phyloP scores from a whole-genome alignment of 1,140 invertebrate genomes.

The Micrasema longulum region DNA sequence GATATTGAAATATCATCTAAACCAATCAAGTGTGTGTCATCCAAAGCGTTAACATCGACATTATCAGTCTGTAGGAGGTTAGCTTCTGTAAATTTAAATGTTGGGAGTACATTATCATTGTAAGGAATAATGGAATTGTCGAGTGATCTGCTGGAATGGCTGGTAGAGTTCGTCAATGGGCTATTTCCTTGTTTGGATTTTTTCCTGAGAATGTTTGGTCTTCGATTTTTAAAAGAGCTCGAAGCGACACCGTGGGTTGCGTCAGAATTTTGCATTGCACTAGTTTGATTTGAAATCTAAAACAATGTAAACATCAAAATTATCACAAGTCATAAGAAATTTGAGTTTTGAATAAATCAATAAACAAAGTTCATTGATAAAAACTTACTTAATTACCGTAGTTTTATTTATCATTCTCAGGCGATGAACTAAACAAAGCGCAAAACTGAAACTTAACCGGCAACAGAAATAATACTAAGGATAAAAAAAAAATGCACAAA shows the following conservation, averaged over 20 bases:
- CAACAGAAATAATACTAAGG: constrained; percentile 30
- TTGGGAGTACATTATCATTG: no score
- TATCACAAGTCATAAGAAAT: no score
- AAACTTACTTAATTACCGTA: constrained; percentile 35
- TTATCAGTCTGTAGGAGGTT: no score
- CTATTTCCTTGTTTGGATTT: constrained; percentile 31
- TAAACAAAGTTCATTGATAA: background rate
- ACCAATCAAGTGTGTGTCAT: no score
- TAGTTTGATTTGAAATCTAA: constrained; percentile 39
- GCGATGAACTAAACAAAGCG: constrained; percentile 42
- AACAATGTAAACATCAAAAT: constrained; percentile 5
- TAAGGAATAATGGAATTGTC: no score
- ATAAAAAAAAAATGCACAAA: constrained; percentile 10
- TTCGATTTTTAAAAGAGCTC: constrained; percentile 46
- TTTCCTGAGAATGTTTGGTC: constrained; percentile 47
- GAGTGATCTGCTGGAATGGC: no score
- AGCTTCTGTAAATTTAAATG: no score
- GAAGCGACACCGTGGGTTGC: constrained; percentile 32
- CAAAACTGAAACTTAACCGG: constrained; percentile 34
- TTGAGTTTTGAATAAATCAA: no score
- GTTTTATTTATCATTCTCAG: constrained; percentile 46
- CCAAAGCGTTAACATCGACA: no score
- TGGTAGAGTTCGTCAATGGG: no score
- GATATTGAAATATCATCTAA: no score
- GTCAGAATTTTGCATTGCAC: constrained; percentile 47